Base-by-base conservation (phyloP, 2,888 invertebrate genomes). In the Selenia dentaria region DNA sequence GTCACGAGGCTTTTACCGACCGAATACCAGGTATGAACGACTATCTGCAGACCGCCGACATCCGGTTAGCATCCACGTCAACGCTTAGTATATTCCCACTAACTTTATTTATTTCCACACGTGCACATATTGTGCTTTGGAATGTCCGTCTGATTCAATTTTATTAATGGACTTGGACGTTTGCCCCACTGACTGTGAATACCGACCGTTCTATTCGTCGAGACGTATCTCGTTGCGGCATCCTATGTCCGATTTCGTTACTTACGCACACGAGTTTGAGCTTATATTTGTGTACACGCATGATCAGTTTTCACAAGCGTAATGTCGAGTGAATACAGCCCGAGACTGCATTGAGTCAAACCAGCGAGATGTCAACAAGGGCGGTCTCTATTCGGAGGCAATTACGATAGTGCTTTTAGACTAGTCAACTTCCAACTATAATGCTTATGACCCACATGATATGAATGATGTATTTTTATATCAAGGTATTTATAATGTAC, bases 121-220 rank as follows among this genome's bases (percentile, higher is more conserved):
- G 85, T 88, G 88, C 80, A 76, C 77, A 83, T 75, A 77, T 83
- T 83, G 83, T 87, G 81, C 79, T 70, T 64, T 73, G 85, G 88
- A 87, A 90, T 88, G 85, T 83, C 82, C 76, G 83, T 80, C 83
- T 88, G 90, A 88, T 89, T 90, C 90, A 85, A 89, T 89, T 83
- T 90, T 90, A 90, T 89, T 88, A 90, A 90, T 89, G 90, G 90
- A 89, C 76, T 89, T 90, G 90, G 90, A 87, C 83, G 81, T 74
- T 86, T 90, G 89, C 90, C 90, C 90, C 73, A 83, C 77, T 88
- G 86, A 89, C 83, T 84, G 74, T 74, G 82, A 81, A 82, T 79
- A 77, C 39, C 71, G 67, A 68, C 75, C 64, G 71, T 81, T 87
- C 83, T 83, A 77, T 85, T 78, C 75, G 79, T 74, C 77, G 65